Evolutionary conservation across 2,888 invertebrate species (phyloP), one percentile per base, ranked within the genome.

Genomic region (Glaucopsyche alexis): DNA sequence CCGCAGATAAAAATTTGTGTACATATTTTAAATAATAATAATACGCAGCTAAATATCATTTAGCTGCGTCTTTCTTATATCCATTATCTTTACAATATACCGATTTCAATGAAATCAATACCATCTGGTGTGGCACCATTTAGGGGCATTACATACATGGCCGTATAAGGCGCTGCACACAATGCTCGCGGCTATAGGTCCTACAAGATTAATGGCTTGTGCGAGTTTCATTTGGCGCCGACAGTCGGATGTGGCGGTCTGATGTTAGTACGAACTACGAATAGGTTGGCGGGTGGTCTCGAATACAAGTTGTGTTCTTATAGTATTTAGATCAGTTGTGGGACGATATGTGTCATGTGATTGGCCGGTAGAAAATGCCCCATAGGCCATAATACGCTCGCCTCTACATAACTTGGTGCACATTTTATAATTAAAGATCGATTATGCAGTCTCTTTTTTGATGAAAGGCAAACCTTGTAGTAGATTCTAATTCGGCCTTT

Each of bases 61-160:
- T 29, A 29, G 29, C 29, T 29, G 2, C 29, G 29, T 29, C 29
- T 29, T 29, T 29, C 29, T 29, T 29, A 29, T 29, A 29, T 29
- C 29, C 3, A 29, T 29, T 67, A 45, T 67, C 45, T 67, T 7
- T 45, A 67, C 45, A 8, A 67, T 45, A 67, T 45, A 67, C 45
- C 67, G 67, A 42, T 67, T 67, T 8, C 67, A 5, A 16, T 60
- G 0, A 7, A 45, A 67, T 47, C 16, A n/a, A 16, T 60, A 16
- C 65, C 16, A 49, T 47, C 60, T 60, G 60, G 29, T 60, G 60
- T 60, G 60, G 29, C 13, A 38, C 60, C 60, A 29, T 60, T 60
- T 60, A 60, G 60, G 47, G 60, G 13, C 60, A 60, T 60, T 38
- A 29, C 47, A 47, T 13, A 13, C 8, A 42, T 42, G 13, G 47